Conservation (phyloP, 1,140 invertebrate genomes). For the Bicyclus anynana region DNA sequence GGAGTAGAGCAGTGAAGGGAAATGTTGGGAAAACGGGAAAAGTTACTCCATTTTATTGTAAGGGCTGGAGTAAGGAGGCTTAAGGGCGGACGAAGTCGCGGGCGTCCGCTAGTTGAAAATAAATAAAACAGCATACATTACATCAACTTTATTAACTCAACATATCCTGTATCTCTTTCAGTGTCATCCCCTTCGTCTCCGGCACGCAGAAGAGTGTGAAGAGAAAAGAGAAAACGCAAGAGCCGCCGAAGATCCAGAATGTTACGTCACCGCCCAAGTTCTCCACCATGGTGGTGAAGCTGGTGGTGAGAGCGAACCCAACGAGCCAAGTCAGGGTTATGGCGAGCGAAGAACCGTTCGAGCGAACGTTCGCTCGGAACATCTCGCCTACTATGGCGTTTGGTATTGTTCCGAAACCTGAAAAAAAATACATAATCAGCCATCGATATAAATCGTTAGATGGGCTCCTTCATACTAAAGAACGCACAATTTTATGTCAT, state of each 20-base stretch:
- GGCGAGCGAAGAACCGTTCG: slow-evolving; percentile 81
- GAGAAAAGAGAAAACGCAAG: slow-evolving; percentile 80
- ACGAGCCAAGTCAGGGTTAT: slow-evolving; percentile 84
- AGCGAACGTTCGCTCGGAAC: slow-evolving; percentile 81
- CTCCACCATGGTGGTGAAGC: slow-evolving; percentile 79
- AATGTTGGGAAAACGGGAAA: no score
- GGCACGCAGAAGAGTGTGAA: slow-evolving; percentile 82
- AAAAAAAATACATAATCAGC: neutral
- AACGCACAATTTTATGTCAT: no score
- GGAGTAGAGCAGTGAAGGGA: no score
- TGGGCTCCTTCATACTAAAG: no score
- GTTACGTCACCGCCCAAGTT: slow-evolving; percentile 81
- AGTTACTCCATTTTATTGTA: no score
- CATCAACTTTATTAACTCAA: slow-evolving; percentile 45
- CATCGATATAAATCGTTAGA: no score
- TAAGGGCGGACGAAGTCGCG: no score
- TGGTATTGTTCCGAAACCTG: slow-evolving; percentile 84
- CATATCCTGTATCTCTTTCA: slow-evolving; percentile 85
- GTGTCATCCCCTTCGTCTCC: slow-evolving; percentile 87
- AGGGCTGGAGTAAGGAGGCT: no score
- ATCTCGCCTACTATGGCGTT: slow-evolving; percentile 83
- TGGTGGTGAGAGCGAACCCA: slow-evolving; percentile 85
- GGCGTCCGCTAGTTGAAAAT: no score
- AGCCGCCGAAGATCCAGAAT: slow-evolving; percentile 87
- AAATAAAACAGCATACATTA: slow-evolving; percentile 8